Evolutionary conservation across 2,113 vertebrate species (phyloP).

Genomic region (Trichechus manatus): DNA sequence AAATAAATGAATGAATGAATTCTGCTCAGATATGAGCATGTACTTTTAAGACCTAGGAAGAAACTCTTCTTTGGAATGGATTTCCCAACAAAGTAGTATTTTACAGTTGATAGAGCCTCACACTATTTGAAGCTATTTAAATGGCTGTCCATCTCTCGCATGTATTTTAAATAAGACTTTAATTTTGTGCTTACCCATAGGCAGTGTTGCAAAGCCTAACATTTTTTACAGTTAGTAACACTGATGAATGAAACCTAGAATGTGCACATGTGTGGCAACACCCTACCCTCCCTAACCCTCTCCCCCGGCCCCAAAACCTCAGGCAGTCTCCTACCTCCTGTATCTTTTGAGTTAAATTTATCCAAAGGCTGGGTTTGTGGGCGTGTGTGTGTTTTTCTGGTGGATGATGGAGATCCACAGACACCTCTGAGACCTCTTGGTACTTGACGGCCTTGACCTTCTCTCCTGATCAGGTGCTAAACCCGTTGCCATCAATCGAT

Average conservation of each 20-base stretch:
- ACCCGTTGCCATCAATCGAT: no score
- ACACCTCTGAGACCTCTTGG: not conserved
- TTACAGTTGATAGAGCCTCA: not conserved
- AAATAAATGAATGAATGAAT: not conserved
- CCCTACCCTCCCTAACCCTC: no score
- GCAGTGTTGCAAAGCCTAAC: not conserved
- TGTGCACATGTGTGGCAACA: not conserved
- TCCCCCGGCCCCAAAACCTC: not conserved
- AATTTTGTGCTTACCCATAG: constrained; percentile 23
- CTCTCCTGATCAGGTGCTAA: constrained; percentile 34
- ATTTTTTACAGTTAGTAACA: not conserved
- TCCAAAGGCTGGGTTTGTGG: not conserved
- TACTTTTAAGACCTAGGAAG: not conserved
- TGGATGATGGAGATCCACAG: constrained; percentile 45
- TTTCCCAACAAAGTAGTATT: not conserved
- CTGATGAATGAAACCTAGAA: not conserved
- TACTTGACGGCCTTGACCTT: constrained; percentile 21
- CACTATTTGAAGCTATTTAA: constrained; percentile 30
- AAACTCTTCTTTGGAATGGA: not conserved
- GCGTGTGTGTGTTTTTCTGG: not conserved
- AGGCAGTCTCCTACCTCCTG: not conserved
- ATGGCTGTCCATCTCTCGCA: not conserved
- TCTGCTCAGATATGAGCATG: not conserved
- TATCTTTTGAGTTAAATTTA: not conserved
- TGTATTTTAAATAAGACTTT: constrained; percentile 53